Evolutionary conservation across 2,888 invertebrate genomes (phyloP).

Genomic region (Andrena minutula): DNA sequence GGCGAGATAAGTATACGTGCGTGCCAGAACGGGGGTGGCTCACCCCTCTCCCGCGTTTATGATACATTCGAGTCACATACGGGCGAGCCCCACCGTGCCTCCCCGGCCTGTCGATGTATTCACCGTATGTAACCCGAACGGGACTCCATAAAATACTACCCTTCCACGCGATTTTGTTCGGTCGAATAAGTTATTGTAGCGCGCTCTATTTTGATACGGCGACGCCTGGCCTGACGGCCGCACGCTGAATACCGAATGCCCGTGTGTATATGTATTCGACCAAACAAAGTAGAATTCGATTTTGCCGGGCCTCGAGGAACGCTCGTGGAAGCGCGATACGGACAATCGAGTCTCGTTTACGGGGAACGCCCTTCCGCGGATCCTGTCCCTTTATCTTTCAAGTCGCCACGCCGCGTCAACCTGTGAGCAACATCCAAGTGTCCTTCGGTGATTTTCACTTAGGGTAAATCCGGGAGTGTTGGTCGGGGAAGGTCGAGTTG

Average conservation of each 20-base stretch:
- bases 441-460: no score
- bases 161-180: conserved; percentile 80
- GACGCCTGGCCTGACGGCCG: conserved; percentile 65
- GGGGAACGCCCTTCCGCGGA: conserved; percentile 62
- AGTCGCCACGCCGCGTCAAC: conserved; percentile 34
- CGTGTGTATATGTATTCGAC: conserved; percentile 64
- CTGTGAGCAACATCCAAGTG: background rate
- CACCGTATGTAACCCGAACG: conserved; percentile 83
- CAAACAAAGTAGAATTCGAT: conserved; percentile 82
- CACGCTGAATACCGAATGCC: conserved; percentile 81
- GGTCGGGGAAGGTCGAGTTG: no score
- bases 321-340: conserved; percentile 66
- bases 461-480: no score
- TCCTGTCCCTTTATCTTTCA: conserved; percentile 55
- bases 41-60: conserved; percentile 57
- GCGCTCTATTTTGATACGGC: conserved; percentile 83
- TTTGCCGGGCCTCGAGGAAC: conserved; percentile 61
- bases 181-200: conserved; percentile 84
- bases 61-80: conserved; percentile 83
- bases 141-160: conserved; percentile 84
- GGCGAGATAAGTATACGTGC: conserved; percentile 67
- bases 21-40: conserved; percentile 38
- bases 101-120: conserved; percentile 81
- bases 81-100: conserved; percentile 42
- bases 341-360: conserved; percentile 76